phyloP scores from a whole-genome alignment of 1,140 invertebrate species.

The Saccostrea cuccullata region DNA sequence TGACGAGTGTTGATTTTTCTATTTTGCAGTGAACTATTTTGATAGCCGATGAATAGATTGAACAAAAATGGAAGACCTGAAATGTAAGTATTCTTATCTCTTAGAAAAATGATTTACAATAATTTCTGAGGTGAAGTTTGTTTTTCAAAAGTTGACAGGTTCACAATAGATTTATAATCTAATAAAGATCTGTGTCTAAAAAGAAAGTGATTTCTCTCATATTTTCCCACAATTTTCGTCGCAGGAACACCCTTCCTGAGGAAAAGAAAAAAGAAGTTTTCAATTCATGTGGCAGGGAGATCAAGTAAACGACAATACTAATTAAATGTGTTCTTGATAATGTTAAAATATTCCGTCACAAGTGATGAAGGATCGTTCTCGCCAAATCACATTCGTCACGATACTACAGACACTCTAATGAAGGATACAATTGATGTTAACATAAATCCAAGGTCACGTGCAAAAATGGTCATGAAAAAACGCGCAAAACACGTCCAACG shows the following conservation, averaged over 20 bases:
- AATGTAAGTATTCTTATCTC: not conserved
- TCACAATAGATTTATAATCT: not conserved
- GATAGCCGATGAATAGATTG: conserved; percentile 4
- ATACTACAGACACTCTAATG: conserved; percentile 47
- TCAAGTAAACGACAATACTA: not conserved
- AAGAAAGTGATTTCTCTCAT: not conserved
- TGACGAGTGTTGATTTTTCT: conserved; percentile 25
- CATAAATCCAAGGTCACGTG: conserved; percentile 52
- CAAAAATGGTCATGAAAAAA: conserved; percentile 66
- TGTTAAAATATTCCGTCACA: conserved; percentile 62
- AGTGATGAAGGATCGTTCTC: conserved; percentile 63
- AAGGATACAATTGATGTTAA: conserved; percentile 56
- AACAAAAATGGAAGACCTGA: not conserved
- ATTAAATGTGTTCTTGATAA: conserved; percentile 34
- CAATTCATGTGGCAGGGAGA: not conserved
- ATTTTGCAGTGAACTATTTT: conserved; percentile 23
- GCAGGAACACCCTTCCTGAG: not conserved
- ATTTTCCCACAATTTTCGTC: not conserved
- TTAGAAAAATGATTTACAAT: not conserved
- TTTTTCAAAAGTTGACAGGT: too few species aligned
- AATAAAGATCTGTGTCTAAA: not conserved
- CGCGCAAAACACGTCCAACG: conserved; percentile 48
- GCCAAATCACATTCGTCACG: conserved; percentile 51
- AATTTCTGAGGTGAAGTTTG: not conserved
- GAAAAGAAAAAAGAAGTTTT: not conserved